phyloP scores from a whole-genome alignment of 2,797 vertebrate species.

The Poecilia velifera region DNA sequence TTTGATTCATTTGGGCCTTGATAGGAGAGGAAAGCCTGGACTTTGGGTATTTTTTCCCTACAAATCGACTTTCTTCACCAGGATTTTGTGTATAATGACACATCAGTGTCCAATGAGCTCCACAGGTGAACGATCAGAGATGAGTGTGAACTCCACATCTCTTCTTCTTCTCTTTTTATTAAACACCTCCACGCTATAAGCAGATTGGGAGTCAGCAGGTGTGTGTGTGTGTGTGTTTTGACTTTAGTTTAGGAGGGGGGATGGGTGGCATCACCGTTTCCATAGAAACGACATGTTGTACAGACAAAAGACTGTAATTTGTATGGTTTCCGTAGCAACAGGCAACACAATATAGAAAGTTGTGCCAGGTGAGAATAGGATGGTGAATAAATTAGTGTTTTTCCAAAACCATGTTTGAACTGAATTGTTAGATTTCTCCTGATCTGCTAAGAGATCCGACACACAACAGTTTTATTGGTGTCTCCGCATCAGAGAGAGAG shows the following conservation, averaged over 20 bases:
- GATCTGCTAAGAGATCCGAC: neutral
- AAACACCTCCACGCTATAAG: constrained; percentile 56
- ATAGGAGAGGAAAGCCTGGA: neutral
- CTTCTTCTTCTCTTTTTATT: constrained; percentile 22
- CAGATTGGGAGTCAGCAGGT: constrained; percentile 77
- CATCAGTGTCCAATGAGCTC: neutral
- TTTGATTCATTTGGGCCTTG: neutral
- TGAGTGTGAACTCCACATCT: constrained; percentile 41
- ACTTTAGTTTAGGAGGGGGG: constrained; percentile 16
- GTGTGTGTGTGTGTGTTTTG: constrained; percentile 37
- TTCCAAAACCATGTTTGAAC: neutral
- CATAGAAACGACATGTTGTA: constrained; percentile 52
- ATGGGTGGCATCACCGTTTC: constrained; percentile 60
- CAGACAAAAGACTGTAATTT: constrained; percentile 49
- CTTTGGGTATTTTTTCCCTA: neutral
- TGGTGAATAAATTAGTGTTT: neutral
- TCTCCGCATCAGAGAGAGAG: constrained; percentile 56
- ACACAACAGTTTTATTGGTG: constrained; percentile 13
- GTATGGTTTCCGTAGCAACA: constrained; percentile 65
- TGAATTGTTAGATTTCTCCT: neutral
- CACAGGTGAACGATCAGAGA: constrained; percentile 1
- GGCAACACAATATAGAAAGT: constrained; percentile 47
- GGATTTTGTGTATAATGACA: neutral
- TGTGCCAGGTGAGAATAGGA: neutral
- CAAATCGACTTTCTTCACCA: neutral